These are phyloP conservation scores for Babyrousa celebensis DNA, from an alignment of 2,797 vertebrate species.

Conservation along the genomic window DNA sequence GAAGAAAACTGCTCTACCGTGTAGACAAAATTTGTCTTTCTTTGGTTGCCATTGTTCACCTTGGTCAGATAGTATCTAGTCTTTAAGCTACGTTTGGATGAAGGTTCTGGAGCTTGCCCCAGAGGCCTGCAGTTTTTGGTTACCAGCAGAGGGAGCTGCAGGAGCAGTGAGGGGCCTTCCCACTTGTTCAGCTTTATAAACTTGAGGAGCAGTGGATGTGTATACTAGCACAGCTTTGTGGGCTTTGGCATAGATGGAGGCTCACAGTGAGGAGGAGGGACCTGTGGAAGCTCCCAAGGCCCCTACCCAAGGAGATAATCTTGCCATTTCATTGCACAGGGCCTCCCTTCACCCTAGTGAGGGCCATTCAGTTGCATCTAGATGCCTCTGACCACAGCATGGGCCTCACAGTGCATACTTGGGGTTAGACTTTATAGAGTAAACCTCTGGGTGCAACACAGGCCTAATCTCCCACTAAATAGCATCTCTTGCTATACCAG, in stretches of 20 bases:
- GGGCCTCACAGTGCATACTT: neutral
- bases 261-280: neutral
- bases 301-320: neutral
- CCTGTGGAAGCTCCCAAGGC: neutral
- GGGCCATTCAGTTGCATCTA: neutral
- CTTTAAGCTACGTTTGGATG: constrained; percentile 7
- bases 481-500: constrained; percentile 8
- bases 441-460: neutral
- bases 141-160: constrained; percentile 71
- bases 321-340: neutral
- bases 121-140: constrained; percentile 20
- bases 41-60: neutral
- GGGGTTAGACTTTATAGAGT: neutral
- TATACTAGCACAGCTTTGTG: neutral
- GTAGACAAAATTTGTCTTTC: constrained; percentile 31
- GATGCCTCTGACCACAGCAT: neutral
- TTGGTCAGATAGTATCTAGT: neutral
- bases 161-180: constrained; percentile 13
- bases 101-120: neutral
- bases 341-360: too few species aligned
- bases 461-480: neutral
- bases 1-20: constrained; percentile 14
- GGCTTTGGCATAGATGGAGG: neutral
- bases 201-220: neutral
- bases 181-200: constrained; percentile 17